These are phyloP conservation scores for Nothoprocta perdicaria DNA, from an alignment of 2,113 vertebrate species.

Conservation along the genomic window DNA sequence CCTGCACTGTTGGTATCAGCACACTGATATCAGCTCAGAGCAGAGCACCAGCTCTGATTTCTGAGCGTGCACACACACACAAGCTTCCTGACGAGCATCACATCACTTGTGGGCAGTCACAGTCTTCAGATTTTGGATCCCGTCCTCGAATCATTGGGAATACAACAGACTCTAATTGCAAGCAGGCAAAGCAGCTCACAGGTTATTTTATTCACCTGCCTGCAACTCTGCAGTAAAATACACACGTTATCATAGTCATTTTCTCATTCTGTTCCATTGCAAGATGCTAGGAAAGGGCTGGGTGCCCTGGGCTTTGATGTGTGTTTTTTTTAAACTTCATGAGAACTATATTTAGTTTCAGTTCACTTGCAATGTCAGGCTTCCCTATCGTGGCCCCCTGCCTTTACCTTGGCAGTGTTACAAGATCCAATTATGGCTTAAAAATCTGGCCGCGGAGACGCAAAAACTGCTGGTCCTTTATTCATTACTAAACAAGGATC, in stretches of 20 bases:
- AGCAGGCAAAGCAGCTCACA: not conserved
- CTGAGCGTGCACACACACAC: rapidly evolving
- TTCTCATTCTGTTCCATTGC: slow-evolving; percentile 58
- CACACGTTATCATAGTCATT: slow-evolving; percentile 18
- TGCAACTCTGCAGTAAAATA: slow-evolving; percentile 17
- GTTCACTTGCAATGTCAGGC: slow-evolving; percentile 73
- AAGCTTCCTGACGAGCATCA: not conserved
- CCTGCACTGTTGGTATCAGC: too few relatives aligned
- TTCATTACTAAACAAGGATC: slow-evolving; percentile 78
- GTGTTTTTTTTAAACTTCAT: slow-evolving; percentile 56
- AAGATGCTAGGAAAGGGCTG: slow-evolving; percentile 14
- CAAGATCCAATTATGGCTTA: slow-evolving; percentile 79
- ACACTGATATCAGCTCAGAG: not conserved
- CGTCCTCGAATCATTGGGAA: not conserved
- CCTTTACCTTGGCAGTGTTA: slow-evolving; percentile 74
- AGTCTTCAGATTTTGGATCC: not conserved
- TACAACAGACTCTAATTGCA: not conserved
- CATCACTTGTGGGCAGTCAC: rapidly evolving
- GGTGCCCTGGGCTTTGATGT: slow-evolving; percentile 56
- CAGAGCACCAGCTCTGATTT: not conserved
- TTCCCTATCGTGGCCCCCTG: slow-evolving; percentile 73
- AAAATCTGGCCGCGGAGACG: slow-evolving; percentile 74
- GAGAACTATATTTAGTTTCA: slow-evolving; percentile 78
- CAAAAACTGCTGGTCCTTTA: slow-evolving; percentile 74
- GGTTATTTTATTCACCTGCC: slow-evolving; percentile 38